Evolutionary conservation across 2,888 invertebrate genomes (phyloP).

Genomic region (Yponomeuta malinellus): DNA sequence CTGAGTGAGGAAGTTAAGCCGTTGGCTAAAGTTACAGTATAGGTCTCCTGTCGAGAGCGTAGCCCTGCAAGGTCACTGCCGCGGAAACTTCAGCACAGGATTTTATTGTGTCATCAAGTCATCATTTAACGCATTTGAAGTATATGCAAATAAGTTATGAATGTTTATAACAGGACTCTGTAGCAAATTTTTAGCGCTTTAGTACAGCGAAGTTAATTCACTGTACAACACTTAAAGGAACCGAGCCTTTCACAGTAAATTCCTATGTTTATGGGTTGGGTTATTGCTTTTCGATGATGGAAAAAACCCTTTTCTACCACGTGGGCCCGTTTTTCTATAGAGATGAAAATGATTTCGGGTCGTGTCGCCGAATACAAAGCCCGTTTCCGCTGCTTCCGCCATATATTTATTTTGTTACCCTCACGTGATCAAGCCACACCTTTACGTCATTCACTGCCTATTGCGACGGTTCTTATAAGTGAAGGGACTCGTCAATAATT

Average conservation of each 20-base stretch:
- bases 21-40: neutral
- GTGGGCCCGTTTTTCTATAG: neutral
- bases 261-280: conserved; percentile 4
- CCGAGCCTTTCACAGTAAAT: neutral
- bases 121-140: too few species aligned
- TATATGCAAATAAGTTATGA: too few species aligned
- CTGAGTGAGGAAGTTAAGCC: neutral
- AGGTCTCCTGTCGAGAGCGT: too few species aligned
- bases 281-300: conserved; percentile 7
- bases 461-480: too few species aligned
- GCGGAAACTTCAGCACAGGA: too few species aligned
- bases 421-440: neutral
- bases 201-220: too few species aligned
- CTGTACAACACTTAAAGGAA: neutral
- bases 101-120: too few species aligned
- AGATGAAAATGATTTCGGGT: neutral
- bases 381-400: neutral
- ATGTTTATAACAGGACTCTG: too few species aligned
- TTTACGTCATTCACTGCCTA: too few species aligned
- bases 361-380: neutral
- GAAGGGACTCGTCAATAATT: too few species aligned
- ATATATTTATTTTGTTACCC: neutral
- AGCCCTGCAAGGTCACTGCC: too few species aligned
- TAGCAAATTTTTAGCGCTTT: too few species aligned
- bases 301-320: neutral